Conservation (phyloP, 2,797 vertebrate species). For the Trichosurus vulpecula region DNA sequence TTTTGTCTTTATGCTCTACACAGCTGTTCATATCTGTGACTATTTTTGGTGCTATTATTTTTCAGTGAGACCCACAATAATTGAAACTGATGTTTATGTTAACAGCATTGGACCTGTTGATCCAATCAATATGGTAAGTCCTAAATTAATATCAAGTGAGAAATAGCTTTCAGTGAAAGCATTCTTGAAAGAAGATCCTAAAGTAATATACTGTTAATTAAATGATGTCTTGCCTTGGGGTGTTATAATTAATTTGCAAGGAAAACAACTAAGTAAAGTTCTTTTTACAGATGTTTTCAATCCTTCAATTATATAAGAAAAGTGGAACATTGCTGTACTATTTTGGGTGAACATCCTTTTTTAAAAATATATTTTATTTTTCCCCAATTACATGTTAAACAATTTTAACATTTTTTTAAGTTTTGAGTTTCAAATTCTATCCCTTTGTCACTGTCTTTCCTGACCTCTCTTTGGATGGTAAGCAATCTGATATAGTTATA, state of each 20-base stretch:
- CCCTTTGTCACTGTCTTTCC: neutral
- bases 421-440: neutral
- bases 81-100: constrained; percentile 96
- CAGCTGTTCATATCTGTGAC: neutral
- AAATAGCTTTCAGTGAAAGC: constrained; percentile 39
- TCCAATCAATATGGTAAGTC: constrained; percentile 97
- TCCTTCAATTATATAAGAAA: neutral
- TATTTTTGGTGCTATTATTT: constrained; percentile 72
- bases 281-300: neutral
- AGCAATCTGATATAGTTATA: neutral
- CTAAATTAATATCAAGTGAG: constrained; percentile 43
- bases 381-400: neutral
- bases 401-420: neutral
- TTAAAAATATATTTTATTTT: neutral
- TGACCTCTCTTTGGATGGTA: neutral
- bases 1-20: neutral
- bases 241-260: neutral
- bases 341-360: neutral
- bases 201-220: neutral
- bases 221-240: neutral
- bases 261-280: neutral
- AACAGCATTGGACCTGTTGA: constrained; percentile 98
- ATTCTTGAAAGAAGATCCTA: neutral
- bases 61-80: constrained; percentile 95
- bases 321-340: neutral